Evolutionary conservation across 23 tunicate genomes (phyloP).

Genomic region (Halocynthia roretzi): DNA sequence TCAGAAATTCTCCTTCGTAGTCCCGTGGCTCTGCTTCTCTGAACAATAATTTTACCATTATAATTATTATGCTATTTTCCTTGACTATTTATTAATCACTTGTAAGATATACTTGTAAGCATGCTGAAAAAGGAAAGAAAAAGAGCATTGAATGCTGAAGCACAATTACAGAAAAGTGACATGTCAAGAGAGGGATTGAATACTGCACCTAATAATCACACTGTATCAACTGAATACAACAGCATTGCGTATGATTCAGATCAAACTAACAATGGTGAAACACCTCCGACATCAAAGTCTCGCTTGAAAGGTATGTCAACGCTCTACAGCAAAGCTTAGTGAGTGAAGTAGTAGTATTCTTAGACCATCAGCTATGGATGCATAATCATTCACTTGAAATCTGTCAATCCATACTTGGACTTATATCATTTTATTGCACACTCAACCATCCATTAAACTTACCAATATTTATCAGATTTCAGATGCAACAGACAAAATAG

Average conservation of each 20-base stretch:
- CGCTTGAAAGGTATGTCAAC: slow-evolving; percentile 51
- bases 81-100: neutral
- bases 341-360: neutral
- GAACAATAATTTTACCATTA: too few species aligned
- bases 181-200: neutral
- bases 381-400: too few species aligned
- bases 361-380: too few species aligned
- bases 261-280: slow-evolving; percentile 13
- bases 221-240: slow-evolving; percentile 17
- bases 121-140: slow-evolving; percentile 91
- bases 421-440: too few species aligned
- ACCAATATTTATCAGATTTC: too few species aligned
- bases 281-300: slow-evolving; percentile 14
- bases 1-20: too few species aligned
- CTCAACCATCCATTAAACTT: too few species aligned
- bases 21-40: too few species aligned
- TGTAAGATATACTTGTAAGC: slow-evolving; percentile 61
- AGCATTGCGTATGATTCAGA: slow-evolving; percentile 49
- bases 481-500: too few species aligned
- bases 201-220: neutral
- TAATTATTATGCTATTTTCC: too few species aligned
- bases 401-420: too few species aligned
- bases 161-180: neutral
- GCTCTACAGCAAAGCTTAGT: neutral
- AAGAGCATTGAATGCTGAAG: slow-evolving; percentile 53